phyloP scores from a whole-genome alignment of 2,888 invertebrate species.

The Drosophila antonietae region DNA sequence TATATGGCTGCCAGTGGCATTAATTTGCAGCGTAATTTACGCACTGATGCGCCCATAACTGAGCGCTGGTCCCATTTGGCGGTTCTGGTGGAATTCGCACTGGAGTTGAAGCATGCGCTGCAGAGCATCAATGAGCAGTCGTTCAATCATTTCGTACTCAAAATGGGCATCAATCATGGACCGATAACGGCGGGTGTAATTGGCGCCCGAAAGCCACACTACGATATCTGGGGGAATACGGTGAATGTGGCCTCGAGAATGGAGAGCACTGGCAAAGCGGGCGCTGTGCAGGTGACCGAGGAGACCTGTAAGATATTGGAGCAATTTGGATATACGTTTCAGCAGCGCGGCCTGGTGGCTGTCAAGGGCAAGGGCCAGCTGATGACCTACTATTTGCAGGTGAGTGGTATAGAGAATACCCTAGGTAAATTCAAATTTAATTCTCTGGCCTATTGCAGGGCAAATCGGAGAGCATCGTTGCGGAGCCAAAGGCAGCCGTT shows the following conservation, averaged over 20 bases:
- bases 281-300: slow-evolving; percentile 97
- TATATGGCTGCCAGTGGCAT: slow-evolving; percentile 98
- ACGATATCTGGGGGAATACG: slow-evolving; percentile 98
- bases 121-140: slow-evolving; percentile 97
- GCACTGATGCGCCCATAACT: slow-evolving; percentile 89
- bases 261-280: slow-evolving; percentile 99
- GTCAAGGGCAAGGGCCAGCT: slow-evolving; percentile 99
- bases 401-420: slow-evolving; percentile 81
- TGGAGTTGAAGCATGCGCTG: slow-evolving; percentile 95
- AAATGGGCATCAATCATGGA: slow-evolving; percentile 98
- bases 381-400: slow-evolving; percentile 95
- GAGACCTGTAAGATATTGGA: slow-evolving; percentile 96
- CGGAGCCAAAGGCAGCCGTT: slow-evolving; percentile 52
- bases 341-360: slow-evolving; percentile 96
- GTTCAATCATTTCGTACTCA: slow-evolving; percentile 96
- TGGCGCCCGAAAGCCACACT: slow-evolving; percentile 97
- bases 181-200: slow-evolving; percentile 98
- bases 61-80: slow-evolving; percentile 94
- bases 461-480: slow-evolving; percentile 59
- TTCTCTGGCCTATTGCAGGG: slow-evolving; percentile 59
- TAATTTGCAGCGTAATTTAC: slow-evolving; percentile 89
- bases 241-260: slow-evolving; percentile 98
- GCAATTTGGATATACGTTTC: slow-evolving; percentile 95
- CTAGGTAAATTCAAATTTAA: not conserved
- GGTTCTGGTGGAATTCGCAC: slow-evolving; percentile 94